Percentiles rank a stretch among this genome's conserved stretches.
Conservation (phyloP, 2,113 vertebrate genomes). For the Nibea coibor region DNA sequence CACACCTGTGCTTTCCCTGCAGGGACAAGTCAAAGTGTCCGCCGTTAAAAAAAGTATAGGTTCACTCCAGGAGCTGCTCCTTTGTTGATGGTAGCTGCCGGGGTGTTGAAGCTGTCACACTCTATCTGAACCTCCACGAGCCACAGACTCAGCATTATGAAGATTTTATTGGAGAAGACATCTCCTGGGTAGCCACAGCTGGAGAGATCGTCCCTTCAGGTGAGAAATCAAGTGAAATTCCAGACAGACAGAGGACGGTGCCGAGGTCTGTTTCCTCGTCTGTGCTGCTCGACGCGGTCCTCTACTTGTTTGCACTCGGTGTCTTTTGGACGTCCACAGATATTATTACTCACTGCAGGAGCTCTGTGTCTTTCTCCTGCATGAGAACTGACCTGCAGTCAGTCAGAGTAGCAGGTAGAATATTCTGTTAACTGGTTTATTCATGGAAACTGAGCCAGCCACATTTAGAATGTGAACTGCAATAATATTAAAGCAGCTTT, state of each 20-base stretch:
- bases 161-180: conserved; percentile 1
- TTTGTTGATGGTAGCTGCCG: background rate
- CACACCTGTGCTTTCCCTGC: background rate
- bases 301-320: background rate
- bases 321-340: background rate
- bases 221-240: conserved; percentile 29
- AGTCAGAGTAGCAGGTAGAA: background rate
- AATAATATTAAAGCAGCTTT: conserved; percentile 24
- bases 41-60: background rate
- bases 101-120: background rate
- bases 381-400: background rate
- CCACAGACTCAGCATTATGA: conserved; percentile 9
- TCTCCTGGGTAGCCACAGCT: conserved; percentile 11
- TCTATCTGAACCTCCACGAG: background rate
- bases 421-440: conserved; percentile 2
- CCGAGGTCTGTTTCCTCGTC: background rate
- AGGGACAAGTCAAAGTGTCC: background rate
- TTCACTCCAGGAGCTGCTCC: background rate
- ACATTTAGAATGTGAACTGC: background rate
- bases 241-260: background rate
- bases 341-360: background rate
- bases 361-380: background rate
- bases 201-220: conserved; percentile 2
- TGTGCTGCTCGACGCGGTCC: background rate
- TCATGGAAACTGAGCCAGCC: background rate